Percentiles rank a stretch among this genome's conserved stretches.
Conservation (phyloP, 2,113 vertebrate species). For the Centropus bengalensis region DNA sequence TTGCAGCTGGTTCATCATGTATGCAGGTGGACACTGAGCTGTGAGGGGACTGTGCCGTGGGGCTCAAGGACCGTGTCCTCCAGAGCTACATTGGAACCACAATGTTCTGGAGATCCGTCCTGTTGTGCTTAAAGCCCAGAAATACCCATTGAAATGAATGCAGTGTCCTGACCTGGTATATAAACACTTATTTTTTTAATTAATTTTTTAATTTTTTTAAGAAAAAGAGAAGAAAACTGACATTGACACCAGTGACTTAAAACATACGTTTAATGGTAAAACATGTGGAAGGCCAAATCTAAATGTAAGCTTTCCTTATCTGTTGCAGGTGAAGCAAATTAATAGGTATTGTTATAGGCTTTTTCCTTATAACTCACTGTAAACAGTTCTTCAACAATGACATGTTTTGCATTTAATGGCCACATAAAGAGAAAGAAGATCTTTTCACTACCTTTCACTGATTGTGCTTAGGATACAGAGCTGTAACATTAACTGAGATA, state of each 20-base stretch:
- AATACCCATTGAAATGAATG: not conserved
- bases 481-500: not conserved
- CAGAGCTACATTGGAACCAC: not conserved
- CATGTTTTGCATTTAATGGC: not conserved
- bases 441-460: not conserved
- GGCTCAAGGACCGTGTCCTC: accelerated
- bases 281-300: not conserved
- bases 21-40: not conserved
- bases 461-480: not conserved
- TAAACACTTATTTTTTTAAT: too few species aligned
- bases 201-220: too few species aligned
- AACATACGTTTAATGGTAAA: not conserved
- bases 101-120: not conserved
- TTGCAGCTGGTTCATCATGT: not conserved
- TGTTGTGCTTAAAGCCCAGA: not conserved
- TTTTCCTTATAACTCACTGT: not conserved
- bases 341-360: not conserved
- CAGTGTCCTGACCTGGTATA: not conserved
- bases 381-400: not conserved
- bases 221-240: not conserved
- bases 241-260: not conserved
- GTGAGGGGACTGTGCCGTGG: too few species aligned
- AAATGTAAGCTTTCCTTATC: not conserved
- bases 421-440: not conserved
- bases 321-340: not conserved